A percentile compares a stretch with the other conserved stretches of the same genome.
phyloP scores from a whole-genome alignment of 2,888 invertebrate genomes.

The Drosophila helvetica region DNA sequence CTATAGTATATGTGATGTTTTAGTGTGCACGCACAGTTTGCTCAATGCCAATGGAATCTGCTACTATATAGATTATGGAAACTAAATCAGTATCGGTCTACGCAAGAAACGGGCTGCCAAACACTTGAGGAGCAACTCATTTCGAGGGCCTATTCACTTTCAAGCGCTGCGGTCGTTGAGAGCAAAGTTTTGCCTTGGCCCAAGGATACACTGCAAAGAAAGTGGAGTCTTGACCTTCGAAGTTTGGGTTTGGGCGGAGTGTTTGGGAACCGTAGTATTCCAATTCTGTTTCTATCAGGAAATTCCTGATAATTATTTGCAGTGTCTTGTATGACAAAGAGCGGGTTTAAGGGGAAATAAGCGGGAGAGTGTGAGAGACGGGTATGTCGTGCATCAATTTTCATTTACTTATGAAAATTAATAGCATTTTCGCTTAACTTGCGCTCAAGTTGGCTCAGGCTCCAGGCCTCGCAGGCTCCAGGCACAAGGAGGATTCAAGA shows the following conservation, averaged over 20 bases:
- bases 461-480: background rate
- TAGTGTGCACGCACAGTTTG: slow-evolving; percentile 49
- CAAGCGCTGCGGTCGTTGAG: background rate
- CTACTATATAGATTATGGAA: slow-evolving; percentile 46
- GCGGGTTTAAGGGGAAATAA: background rate
- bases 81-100: slow-evolving; percentile 34
- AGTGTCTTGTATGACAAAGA: background rate
- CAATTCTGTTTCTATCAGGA: too few species aligned
- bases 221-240: too few species aligned
- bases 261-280: too few species aligned
- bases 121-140: slow-evolving; percentile 22
- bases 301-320: background rate
- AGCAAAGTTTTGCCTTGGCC: slow-evolving; percentile 8
- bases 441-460: slow-evolving; percentile 34
- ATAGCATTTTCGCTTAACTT: slow-evolving; percentile 55
- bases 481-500: slow-evolving; percentile 3
- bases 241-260: too few species aligned
- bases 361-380: background rate
- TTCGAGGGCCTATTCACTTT: slow-evolving; percentile 10
- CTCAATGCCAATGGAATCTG: slow-evolving; percentile 46
- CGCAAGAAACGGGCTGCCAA: slow-evolving; percentile 18
- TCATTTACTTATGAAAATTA: slow-evolving; percentile 62
- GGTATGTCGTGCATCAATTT: slow-evolving; percentile 48
- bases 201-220: background rate
- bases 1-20: slow-evolving; percentile 29